Evolutionary conservation across 2,113 vertebrate genomes (phyloP), one percentile per base, ranked within the genome.

Genomic region (Corynorhinus townsendii): DNA sequence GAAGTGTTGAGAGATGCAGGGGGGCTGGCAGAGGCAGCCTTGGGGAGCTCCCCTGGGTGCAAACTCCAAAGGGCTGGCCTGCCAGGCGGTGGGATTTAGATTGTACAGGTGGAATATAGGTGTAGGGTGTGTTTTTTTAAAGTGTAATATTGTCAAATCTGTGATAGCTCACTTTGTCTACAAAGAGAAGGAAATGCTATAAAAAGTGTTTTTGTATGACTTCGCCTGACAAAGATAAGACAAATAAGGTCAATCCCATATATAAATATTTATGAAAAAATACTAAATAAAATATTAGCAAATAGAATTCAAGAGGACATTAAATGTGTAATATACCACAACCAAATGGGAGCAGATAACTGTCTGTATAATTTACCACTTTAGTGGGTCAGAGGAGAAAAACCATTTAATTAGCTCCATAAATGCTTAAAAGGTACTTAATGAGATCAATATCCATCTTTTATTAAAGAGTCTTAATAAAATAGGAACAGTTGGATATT

Each of bases 391-490:
- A 82, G 33, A 88, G 40, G 79, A 94, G 77, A 90, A 92, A 91
- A 90, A 76, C 82, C 93, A 72, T 69, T 91, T 94, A 89, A 93
- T 95, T 92, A 94, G 89, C 68, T 95, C 64, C 45, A 69, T 92
- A 86, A 95, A 79, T 82, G 86, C 77, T 92, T 92, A 62, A 95
- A 91, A 92, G 68, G 73, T 85, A 93, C 93, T 96, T 97, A 85
- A 96, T 73, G 59, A 91, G 93, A 95, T 93, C 96, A 59, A 84
- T 96, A 87, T 77, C 82, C 35, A 17, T 95, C 89, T 92, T 92
- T 95, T 95, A 96, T 97, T 94, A 38, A 92, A 95, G 92, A 73
- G 40, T 82, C 82, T 96, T 90, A 95, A 89, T 90, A 92, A 92
- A 95, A 95, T 76, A 92, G 47, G 33, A 90, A 79, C 54, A 64